These are phyloP conservation scores for Chloebia gouldiae DNA, from an alignment of 2,113 vertebrate species.

Conservation along the genomic window DNA sequence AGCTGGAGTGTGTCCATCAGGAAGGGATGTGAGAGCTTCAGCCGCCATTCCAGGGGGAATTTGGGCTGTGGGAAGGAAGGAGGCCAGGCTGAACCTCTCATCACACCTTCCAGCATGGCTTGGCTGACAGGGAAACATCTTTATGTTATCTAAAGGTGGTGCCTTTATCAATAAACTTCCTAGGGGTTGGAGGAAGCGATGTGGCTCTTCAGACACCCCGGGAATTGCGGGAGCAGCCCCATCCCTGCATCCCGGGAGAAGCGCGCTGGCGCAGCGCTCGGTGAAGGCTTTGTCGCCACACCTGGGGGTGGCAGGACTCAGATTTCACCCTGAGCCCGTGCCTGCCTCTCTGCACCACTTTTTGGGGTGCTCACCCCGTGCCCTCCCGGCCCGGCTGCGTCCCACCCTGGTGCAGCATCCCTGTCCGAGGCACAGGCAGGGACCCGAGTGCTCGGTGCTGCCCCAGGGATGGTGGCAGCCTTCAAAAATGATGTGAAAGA, in stretches of 20 bases:
- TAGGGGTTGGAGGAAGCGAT: neutral
- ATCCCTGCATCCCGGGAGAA: neutral
- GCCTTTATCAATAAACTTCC: neutral
- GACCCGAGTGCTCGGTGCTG: rapidly evolving
- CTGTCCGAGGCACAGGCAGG: rapidly evolving
- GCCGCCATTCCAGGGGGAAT: neutral
- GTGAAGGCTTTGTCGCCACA: neutral
- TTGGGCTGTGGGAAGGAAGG: rapidly evolving
- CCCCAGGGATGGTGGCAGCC: neutral
- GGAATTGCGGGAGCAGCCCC: neutral
- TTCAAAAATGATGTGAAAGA: neutral
- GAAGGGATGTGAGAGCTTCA: rapidly evolving
- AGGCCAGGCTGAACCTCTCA: neutral
- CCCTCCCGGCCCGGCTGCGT: rapidly evolving
- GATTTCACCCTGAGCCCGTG: neutral
- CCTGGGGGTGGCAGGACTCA: rapidly evolving
- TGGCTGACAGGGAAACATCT: neutral
- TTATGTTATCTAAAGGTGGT: neutral
- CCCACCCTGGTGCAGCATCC: rapidly evolving
- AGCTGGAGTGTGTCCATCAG: rapidly evolving
- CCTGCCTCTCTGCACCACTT: rapidly evolving
- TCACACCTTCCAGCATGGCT: neutral
- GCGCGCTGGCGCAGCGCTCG: rapidly evolving
- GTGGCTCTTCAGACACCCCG: rapidly evolving
- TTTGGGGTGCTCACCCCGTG: neutral